These are phyloP conservation scores for Mugil cephalus DNA, from an alignment of 2,113 vertebrate species.

Conservation along the genomic window DNA sequence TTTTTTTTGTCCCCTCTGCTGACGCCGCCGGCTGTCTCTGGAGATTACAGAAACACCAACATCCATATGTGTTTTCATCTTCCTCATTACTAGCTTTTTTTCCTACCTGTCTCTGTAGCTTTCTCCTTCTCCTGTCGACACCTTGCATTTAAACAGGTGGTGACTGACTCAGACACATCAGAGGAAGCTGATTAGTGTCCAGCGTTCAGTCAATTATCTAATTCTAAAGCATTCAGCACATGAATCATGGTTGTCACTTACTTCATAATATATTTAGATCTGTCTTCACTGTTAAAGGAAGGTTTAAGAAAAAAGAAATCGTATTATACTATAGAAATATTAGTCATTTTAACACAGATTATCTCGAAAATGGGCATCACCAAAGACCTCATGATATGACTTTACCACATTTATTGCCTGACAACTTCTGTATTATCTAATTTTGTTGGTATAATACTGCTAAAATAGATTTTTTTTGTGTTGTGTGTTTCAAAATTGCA, in stretches of 20 bases:
- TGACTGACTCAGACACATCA: not conserved
- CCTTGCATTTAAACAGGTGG: conserved; percentile 24
- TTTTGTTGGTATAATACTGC: too few species aligned
- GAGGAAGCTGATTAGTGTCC: not conserved
- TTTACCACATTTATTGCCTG: too few species aligned
- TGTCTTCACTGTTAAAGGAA: not conserved
- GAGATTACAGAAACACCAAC: conserved; percentile 51
- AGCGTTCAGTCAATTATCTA: not conserved
- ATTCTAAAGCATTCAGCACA: not conserved
- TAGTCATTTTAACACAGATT: too few species aligned
- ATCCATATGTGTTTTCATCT: conserved; percentile 57
- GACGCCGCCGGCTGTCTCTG: conserved; percentile 48
- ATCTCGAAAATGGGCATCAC: too few species aligned
- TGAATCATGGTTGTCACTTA: not conserved
- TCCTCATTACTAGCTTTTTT: conserved; percentile 9
- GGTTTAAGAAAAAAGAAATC: too few species aligned
- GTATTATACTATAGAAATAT: too few species aligned
- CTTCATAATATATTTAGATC: too few species aligned
- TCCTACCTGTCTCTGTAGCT: not conserved
- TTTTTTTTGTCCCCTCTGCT: conserved; percentile 36
- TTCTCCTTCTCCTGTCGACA: conserved; percentile 5
- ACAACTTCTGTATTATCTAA: too few species aligned
- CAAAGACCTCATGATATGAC: too few species aligned
- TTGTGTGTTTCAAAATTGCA: too few species aligned
- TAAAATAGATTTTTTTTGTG: too few species aligned